phyloP scores from a whole-genome alignment of 2,888 invertebrate species.

The Belgica antarctica region DNA sequence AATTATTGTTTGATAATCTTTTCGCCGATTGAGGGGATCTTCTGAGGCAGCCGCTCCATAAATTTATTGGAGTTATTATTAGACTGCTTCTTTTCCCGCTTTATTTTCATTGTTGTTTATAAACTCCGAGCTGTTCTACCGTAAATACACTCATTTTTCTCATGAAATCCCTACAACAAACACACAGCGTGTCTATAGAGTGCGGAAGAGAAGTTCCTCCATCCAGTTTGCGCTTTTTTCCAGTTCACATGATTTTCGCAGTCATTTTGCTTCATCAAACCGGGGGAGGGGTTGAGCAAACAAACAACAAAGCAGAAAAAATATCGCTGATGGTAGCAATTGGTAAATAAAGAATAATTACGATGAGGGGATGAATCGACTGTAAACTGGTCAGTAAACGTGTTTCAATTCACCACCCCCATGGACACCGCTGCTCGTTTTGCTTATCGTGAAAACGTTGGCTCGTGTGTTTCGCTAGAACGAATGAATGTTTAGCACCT shows the following conservation, averaged over 20 bases:
- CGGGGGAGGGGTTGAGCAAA: background rate
- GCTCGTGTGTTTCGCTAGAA: background rate
- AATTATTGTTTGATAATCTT: too few relatives aligned
- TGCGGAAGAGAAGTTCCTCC: background rate
- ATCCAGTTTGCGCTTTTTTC: background rate
- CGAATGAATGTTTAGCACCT: slow-evolving; percentile 26
- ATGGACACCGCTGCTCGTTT: background rate
- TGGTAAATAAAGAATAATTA: slow-evolving; percentile 26
- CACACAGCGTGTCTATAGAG: background rate
- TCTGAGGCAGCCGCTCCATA: background rate
- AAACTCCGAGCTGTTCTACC: background rate
- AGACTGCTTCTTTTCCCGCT: background rate
- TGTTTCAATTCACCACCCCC: slow-evolving; percentile 11
- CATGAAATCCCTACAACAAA: background rate
- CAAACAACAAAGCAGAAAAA: slow-evolving; percentile 27
- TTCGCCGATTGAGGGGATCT: too few relatives aligned
- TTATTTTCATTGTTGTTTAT: slow-evolving; percentile 8
- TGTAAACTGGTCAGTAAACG: slow-evolving; percentile 32
- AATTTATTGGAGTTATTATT: slow-evolving; percentile 21
- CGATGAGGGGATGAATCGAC: slow-evolving; percentile 27
- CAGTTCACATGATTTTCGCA: slow-evolving; percentile 15
- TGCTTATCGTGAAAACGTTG: slow-evolving; percentile 19
- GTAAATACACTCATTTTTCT: background rate
- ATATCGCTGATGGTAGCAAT: slow-evolving; percentile 27
- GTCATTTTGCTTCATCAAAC: background rate